Conservation (phyloP, 2,888 invertebrate species). For the Caenorhabditis sp. region DNA sequence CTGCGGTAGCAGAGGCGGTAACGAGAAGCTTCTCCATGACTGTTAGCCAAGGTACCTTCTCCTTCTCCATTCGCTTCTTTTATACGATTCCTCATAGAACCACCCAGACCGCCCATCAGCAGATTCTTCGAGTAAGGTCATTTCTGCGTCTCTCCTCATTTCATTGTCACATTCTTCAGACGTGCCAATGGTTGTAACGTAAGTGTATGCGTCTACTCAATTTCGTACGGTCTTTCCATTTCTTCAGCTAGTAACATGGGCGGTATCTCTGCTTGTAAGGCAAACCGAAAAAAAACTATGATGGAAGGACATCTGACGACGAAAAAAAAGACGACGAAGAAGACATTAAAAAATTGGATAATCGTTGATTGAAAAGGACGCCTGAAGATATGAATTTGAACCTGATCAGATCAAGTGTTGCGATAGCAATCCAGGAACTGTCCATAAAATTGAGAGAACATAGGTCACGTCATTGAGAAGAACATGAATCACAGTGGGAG, state of each 20-base stretch:
- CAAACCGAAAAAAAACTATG: slow-evolving; percentile 52
- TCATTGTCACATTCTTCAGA: slow-evolving; percentile 22
- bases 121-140: slow-evolving; percentile 55
- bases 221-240: slow-evolving; percentile 30
- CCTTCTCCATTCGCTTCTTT: slow-evolving; percentile 20
- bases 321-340: slow-evolving; percentile 30
- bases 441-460: slow-evolving; percentile 3
- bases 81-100: slow-evolving; percentile 38
- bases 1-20: slow-evolving; percentile 48
- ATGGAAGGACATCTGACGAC: slow-evolving; percentile 44
- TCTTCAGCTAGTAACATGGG: slow-evolving; percentile 45
- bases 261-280: slow-evolving; percentile 56
- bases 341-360: slow-evolving; percentile 44
- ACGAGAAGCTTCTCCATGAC: slow-evolving; percentile 75
- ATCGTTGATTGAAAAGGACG: slow-evolving; percentile 46
- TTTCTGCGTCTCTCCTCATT: slow-evolving; percentile 46
- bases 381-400: slow-evolving; percentile 29
- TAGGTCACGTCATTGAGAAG: slow-evolving; percentile 18
- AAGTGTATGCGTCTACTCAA: slow-evolving; percentile 47
- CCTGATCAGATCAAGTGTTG: slow-evolving; percentile 36
- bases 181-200: slow-evolving; percentile 53
- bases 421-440: slow-evolving; percentile 24
- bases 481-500: slow-evolving; percentile 29
- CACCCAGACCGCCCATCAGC: slow-evolving; percentile 55
- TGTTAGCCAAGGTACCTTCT: slow-evolving; percentile 46